Evolutionary conservation across 2,113 vertebrate species (phyloP).

Genomic region (Sigmodon hispidus): DNA sequence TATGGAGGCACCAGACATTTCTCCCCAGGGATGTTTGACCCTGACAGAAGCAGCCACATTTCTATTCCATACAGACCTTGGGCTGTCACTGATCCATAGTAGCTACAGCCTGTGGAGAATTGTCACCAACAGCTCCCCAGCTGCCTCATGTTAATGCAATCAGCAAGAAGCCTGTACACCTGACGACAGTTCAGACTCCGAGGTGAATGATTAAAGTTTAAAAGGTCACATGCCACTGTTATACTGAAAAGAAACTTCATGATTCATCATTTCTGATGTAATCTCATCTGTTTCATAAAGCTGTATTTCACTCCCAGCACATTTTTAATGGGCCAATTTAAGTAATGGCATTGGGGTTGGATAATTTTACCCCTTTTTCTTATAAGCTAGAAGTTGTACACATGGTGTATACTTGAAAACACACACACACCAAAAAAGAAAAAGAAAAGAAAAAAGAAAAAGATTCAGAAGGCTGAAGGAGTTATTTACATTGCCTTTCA

Average conservation of each 20-base stretch:
- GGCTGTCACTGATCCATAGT: not conserved
- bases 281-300: conserved; percentile 86
- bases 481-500: conserved; percentile 80
- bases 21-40: not conserved
- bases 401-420: conserved; percentile 43
- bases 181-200: conserved; percentile 71
- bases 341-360: conserved; percentile 64
- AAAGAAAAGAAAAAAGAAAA: not conserved
- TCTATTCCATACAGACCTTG: not conserved
- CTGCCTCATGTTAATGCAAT: conserved; percentile 59
- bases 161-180: conserved; percentile 75
- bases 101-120: not conserved
- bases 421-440: not conserved
- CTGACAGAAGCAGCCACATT: not conserved
- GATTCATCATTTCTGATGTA: conserved; percentile 85
- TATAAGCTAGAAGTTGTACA: conserved; percentile 74
- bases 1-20: not conserved
- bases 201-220: conserved; percentile 81
- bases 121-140: conserved; percentile 35
- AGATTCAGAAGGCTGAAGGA: conserved; percentile 70
- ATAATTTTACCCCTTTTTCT: not conserved
- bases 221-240: conserved; percentile 79
- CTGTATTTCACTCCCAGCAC: conserved; percentile 79
- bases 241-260: conserved; percentile 83
- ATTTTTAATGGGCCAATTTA: conserved; percentile 85